Evolutionary conservation across 2,113 vertebrate species (phyloP), one percentile per base, ranked within the genome.

Genomic region (Sinocyclocheilus anshuiensis): DNA sequence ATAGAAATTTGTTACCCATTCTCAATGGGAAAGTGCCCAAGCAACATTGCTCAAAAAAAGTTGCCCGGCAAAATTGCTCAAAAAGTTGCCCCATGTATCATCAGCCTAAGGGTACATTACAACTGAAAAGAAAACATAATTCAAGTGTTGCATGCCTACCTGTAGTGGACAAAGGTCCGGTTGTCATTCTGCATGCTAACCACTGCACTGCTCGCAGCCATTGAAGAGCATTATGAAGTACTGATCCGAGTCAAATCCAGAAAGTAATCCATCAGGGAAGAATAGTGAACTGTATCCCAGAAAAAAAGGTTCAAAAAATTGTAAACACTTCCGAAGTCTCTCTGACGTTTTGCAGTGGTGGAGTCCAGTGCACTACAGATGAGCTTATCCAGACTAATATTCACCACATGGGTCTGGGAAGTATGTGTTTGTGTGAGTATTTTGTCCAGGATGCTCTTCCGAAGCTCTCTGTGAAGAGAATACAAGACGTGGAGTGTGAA

Each of bases 101-200:
- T 33, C 29, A 33, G 29, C 29, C 29, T 18, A 67, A 69, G 4
- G 29, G 29, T 18, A 1, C 7, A 20, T 69, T 18, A 20, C 67
- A 69, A 69, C 29, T 69, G 15, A 24, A 69, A 84, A 53, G 24
- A 22, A 80, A 77, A 4, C 5, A 24, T 57, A 26, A 77, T 48
- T 80, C 67, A 85, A 87, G 36, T 39, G 20, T 77, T 24, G 75
- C 45, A 67, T 61, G 87, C 97, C 96, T 98, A 99, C 98, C 98
- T 99, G 98, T 99, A 99, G 87, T 96, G 95, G 90, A 99, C 95
- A 90, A 98, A 95, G 89, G 96, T 96, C 88, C 93, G 95, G 91
- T 97, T 96, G 89, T 97, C 93, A 86, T 90, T 95, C 89, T 84
- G 94, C 95, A 95, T 96, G 93, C 95, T 97, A 95, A 97, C 89